Percentiles rank a stretch among this genome's conserved stretches.
Evolutionary conservation across 1,140 invertebrate genomes (phyloP).

Genomic region (Diachasma alloeum): DNA sequence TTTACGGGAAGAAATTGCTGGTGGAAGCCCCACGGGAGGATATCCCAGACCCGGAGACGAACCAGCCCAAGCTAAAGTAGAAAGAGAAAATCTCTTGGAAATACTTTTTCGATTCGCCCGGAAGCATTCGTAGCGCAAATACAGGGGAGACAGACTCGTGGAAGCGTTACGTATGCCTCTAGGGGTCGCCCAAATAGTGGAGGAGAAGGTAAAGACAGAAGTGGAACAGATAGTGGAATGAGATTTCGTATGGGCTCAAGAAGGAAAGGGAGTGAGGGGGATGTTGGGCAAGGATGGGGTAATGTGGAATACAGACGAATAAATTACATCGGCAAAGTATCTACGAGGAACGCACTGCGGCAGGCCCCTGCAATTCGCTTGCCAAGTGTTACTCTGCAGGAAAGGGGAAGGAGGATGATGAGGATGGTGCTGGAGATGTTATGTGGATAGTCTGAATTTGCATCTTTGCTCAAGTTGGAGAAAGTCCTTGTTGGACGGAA

Average conservation of each 20-base stretch:
- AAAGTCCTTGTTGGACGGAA: background rate
- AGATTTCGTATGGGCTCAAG: conserved; percentile 1
- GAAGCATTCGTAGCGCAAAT: conserved; percentile 6
- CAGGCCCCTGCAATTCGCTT: conserved; percentile 37
- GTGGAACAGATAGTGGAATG: conserved; percentile 7
- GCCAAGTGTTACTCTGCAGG: conserved; percentile 44
- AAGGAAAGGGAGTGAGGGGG: too few species aligned
- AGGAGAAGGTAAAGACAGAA: background rate
- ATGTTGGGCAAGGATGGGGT: background rate
- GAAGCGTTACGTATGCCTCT: conserved; percentile 19
- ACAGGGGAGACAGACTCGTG: conserved; percentile 1
- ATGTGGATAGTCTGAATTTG: background rate
- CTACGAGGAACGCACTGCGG: conserved; percentile 52
- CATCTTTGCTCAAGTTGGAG: background rate
- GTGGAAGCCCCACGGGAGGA: background rate
- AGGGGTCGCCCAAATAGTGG: background rate
- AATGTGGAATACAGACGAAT: conserved; percentile 32
- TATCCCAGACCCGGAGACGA: background rate
- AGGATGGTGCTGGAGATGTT: background rate
- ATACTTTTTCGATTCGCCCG: conserved; percentile 24
- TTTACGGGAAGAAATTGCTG: conserved; percentile 8
- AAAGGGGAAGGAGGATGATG: background rate
- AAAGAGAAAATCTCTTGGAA: conserved; percentile 4
- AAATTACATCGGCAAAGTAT: conserved; percentile 51
- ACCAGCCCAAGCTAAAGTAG: background rate